Evolutionary conservation across 2,888 invertebrate species (phyloP).

Genomic region (Tetrapedia diversipes): DNA sequence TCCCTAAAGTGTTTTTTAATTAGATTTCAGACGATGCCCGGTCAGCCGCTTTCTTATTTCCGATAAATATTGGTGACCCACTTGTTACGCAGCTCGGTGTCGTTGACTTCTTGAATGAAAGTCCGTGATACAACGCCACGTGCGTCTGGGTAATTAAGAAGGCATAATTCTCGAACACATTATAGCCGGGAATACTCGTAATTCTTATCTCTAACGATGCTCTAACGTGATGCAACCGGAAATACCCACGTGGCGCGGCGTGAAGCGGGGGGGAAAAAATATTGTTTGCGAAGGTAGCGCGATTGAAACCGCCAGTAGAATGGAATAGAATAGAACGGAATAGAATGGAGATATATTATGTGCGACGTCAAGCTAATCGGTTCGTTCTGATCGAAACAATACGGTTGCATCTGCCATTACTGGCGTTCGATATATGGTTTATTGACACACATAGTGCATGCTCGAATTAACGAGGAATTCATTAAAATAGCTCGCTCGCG

Average conservation of each 20-base stretch:
- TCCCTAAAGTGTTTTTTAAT: slow-evolving; percentile 16
- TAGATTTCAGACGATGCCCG: neutral
- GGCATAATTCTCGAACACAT: slow-evolving; percentile 47
- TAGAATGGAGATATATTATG: too few species aligned
- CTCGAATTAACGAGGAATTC: slow-evolving; percentile 23
- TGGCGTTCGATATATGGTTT: slow-evolving; percentile 7
- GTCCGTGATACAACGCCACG: slow-evolving; percentile 32
- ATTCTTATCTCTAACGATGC: slow-evolving; percentile 56
- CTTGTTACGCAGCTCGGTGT: slow-evolving; percentile 37
- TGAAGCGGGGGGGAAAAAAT: slow-evolving; percentile 20
- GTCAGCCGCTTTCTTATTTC: slow-evolving; percentile 6
- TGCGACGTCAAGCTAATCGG: neutral
- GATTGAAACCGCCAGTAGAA: neutral
- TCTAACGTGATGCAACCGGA: slow-evolving; percentile 48
- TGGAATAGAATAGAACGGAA: too few species aligned
- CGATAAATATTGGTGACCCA: slow-evolving; percentile 36
- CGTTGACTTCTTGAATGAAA: slow-evolving; percentile 52
- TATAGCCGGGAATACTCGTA: slow-evolving; percentile 46
- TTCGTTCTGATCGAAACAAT: neutral
- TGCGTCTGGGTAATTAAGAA: slow-evolving; percentile 50
- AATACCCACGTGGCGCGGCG: slow-evolving; percentile 48
- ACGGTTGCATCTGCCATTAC: neutral
- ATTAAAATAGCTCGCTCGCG: slow-evolving; percentile 12
- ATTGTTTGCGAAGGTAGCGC: neutral
- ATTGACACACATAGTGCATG: neutral